Evolutionary conservation across 2,113 vertebrate genomes (phyloP).

Genomic region (Hiodon alosoides): DNA sequence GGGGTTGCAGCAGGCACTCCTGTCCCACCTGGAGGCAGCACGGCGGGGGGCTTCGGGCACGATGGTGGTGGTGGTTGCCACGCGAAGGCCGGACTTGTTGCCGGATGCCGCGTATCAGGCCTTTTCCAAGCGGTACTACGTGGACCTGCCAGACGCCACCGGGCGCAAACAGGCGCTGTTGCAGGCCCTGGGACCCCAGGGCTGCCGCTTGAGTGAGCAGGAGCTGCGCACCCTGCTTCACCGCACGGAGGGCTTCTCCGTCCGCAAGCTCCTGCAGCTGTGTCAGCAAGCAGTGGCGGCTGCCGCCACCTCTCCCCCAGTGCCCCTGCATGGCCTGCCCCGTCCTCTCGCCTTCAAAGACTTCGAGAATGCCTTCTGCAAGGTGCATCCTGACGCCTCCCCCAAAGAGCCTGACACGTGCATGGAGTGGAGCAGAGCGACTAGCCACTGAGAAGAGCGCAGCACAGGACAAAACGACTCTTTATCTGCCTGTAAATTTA

Average conservation of each 20-base stretch:
- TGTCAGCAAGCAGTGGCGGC: slow-evolving; percentile 72
- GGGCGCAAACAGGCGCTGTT: slow-evolving; percentile 81
- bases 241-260: slow-evolving; percentile 81
- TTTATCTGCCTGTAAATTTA: slow-evolving; percentile 30
- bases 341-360: slow-evolving; percentile 77
- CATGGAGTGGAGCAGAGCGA: slow-evolving; percentile 90
- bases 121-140: slow-evolving; percentile 80
- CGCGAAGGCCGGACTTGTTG: slow-evolving; percentile 77
- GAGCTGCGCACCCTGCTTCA: slow-evolving; percentile 81
- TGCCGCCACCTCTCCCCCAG: slow-evolving; percentile 48
- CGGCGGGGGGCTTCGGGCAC: slow-evolving; percentile 61
- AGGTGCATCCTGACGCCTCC: slow-evolving; percentile 75
- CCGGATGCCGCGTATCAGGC: slow-evolving; percentile 79
- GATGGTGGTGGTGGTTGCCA: slow-evolving; percentile 79
- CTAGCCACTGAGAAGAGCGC: slow-evolving; percentile 65
- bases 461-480: slow-evolving; percentile 36
- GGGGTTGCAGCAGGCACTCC: slow-evolving; percentile 72
- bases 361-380: slow-evolving; percentile 85
- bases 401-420: slow-evolving; percentile 76
- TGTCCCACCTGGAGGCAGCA: slow-evolving; percentile 75
- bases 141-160: slow-evolving; percentile 70
- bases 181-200: slow-evolving; percentile 72
- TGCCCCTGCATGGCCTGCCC: slow-evolving; percentile 54
- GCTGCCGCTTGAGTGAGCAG: slow-evolving; percentile 75
- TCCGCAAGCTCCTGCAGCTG: slow-evolving; percentile 78